phyloP scores from a whole-genome alignment of 1,140 invertebrate species.

The Sinella curviseta region DNA sequence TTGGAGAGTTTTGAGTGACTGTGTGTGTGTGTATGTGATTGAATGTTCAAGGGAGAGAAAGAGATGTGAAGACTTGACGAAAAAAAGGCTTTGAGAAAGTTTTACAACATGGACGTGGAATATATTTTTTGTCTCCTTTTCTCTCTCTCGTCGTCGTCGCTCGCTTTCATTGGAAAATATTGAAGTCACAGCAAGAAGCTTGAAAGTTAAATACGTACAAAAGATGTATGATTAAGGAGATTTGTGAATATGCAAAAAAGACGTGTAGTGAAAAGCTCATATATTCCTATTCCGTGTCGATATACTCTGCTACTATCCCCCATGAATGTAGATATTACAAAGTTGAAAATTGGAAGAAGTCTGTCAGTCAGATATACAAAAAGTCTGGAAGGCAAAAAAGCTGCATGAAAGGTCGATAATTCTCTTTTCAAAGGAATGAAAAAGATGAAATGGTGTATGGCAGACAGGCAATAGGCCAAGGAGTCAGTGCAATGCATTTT shows the following conservation, averaged over 20 bases:
- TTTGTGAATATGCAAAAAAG: background rate
- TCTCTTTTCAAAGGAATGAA: slow-evolving; percentile 15
- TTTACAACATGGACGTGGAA: background rate
- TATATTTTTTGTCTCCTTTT: too few species aligned
- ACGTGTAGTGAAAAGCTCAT: background rate
- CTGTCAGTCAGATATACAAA: background rate
- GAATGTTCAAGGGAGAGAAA: background rate
- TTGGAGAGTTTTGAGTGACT: slow-evolving; percentile 8
- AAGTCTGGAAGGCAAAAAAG: background rate
- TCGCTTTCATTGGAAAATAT: background rate
- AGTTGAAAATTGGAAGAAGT: background rate
- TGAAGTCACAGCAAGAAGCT: too few species aligned
- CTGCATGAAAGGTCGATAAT: slow-evolving; percentile 26
- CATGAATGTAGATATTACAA: background rate
- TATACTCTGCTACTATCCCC: background rate
- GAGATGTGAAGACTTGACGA: background rate
- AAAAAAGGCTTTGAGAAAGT: background rate
- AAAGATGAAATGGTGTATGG: slow-evolving; percentile 19
- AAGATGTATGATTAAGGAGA: background rate
- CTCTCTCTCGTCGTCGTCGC: background rate
- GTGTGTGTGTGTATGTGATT: background rate
- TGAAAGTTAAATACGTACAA: background rate
- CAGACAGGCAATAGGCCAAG: slow-evolving; percentile 16
- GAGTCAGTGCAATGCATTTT: background rate
- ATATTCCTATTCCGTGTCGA: background rate